Evolutionary conservation across 2,113 vertebrate genomes (phyloP), one percentile per base, ranked within the genome.

Genomic region (Patagioenas fasciata): DNA sequence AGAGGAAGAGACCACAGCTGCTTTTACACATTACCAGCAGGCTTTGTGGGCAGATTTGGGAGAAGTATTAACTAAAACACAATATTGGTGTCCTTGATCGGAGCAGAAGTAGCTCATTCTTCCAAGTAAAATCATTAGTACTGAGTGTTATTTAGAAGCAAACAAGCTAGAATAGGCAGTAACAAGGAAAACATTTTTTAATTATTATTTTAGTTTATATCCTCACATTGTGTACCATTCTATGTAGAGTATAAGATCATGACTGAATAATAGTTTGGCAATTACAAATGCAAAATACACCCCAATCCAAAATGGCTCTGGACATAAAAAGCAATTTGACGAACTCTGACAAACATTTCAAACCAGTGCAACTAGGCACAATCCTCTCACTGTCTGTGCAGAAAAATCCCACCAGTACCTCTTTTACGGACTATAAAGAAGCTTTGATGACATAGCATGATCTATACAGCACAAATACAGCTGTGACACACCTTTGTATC

Each of bases 71-170:
- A 61, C 4, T 6, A 72, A 93, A 91, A 51, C 16, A 51, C 23
- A 11, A 10, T 14, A 34, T 31, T 0, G 3, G 13, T 78, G 13
- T 42, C 11, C 7, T 57, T 0, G 0, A 11, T 5, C 2, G 40
- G 40, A 65, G 9, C 2, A 15, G 5, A 89, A 57, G 40, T 12
- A 72, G 11, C 6, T 23, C 85, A 16, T 3, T 44, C 7, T 65
- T 44, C 5, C 21, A 57, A 77, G 19, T 34, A 48, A 77, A 72
- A 20, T 5, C 0, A 13, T 51, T n/a, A 25, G 2, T 19, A 28
- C 8, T 51, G 34, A 20, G 2, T 7, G 17, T 38, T 48, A 10
- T 48, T 88, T 38, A 56, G 31, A 83, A 66, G 17, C 4, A 77
- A 80, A 8, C 3, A 70, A 56, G 4, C 4, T 54, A 25, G 16